Percentiles rank a stretch among this genome's conserved stretches.
These are phyloP conservation scores for Willisornis vidua DNA, from an alignment of 2,113 vertebrate genomes.

Conservation along the genomic window DNA sequence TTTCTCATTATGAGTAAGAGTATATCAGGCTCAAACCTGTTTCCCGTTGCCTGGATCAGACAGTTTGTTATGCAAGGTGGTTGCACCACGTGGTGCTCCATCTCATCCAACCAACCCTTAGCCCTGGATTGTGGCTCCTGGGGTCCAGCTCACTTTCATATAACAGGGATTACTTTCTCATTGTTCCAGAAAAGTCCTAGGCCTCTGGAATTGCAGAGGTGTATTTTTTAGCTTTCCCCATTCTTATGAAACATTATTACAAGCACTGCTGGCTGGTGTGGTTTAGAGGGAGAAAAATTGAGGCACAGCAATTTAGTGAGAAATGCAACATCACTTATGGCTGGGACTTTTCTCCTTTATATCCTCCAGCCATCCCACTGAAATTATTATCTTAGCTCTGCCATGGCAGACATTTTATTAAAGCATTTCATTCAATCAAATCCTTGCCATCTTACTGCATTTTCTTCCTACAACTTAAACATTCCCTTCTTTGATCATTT, in stretches of 20 bases:
- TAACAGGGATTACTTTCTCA: neutral
- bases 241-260: neutral
- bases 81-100: neutral
- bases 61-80: slow-evolving; percentile 41
- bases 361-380: no score
- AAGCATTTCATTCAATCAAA: neutral
- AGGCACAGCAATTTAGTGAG: neutral
- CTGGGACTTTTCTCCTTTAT: neutral
- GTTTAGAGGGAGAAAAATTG: neutral
- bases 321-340: neutral
- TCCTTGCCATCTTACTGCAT: rapidly evolving
- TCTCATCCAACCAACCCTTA: neutral
- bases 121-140: neutral
- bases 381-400: neutral
- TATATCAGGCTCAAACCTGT: neutral
- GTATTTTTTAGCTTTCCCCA: neutral
- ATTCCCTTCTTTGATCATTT: neutral
- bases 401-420: neutral
- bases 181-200: neutral
- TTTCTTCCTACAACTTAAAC: neutral
- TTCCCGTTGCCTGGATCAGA: slow-evolving; percentile 17
- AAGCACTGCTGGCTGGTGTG: neutral
- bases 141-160: neutral
- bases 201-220: neutral
- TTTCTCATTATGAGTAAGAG: slow-evolving; percentile 20